Conservation (phyloP, 2,797 vertebrate genomes). For the Gymnothorax javanicus region DNA sequence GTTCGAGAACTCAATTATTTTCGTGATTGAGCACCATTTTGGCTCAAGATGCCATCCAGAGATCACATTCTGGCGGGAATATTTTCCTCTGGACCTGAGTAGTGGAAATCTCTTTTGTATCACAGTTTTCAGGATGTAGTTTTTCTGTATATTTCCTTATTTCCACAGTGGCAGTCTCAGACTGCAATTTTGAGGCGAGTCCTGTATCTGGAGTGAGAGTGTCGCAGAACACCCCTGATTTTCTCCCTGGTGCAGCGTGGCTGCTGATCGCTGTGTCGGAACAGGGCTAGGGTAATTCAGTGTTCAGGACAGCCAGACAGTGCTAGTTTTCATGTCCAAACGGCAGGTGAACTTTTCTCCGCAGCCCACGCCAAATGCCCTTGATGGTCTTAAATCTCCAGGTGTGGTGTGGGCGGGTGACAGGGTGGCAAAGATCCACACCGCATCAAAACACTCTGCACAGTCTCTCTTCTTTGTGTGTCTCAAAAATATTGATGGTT, state of each 20-base stretch:
- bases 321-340: constrained; percentile 8
- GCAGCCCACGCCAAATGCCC: not conserved
- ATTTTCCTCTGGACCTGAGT: not conserved
- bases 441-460: not conserved
- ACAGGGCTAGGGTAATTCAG: not conserved
- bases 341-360: not conserved
- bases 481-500: constrained; percentile 23
- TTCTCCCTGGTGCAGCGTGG: not conserved
- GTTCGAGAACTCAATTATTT: too few species aligned
- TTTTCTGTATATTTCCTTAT: too few species aligned
- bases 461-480: too few species aligned
- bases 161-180: too few species aligned
- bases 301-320: constrained; percentile 13
- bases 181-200: not conserved
- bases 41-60: not conserved
- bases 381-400: not conserved
- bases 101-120: not conserved
- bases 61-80: not conserved
- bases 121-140: too few species aligned
- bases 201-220: not conserved
- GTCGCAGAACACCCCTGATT: not conserved
- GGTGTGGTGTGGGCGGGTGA: not conserved
- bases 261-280: not conserved
- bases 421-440: not conserved
- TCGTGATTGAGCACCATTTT: too few species aligned